These are phyloP conservation scores for Acronicta aceris DNA, from an alignment of 2,888 invertebrate genomes.

Conservation along the genomic window DNA sequence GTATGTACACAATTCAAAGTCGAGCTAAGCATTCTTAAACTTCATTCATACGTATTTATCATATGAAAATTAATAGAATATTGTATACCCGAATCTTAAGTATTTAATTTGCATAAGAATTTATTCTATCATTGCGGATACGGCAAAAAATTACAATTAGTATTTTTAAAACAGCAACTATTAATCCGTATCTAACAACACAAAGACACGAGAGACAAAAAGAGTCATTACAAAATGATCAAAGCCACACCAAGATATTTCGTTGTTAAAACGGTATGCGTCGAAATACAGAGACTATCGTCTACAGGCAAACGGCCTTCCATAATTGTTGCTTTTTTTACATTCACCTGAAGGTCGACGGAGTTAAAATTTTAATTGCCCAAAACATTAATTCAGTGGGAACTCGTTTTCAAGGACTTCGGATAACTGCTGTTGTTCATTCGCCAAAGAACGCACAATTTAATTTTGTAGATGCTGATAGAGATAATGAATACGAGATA, in stretches of 20 bases:
- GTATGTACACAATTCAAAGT: not conserved
- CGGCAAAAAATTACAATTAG: conserved; percentile 31
- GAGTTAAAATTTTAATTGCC: conserved; percentile 63
- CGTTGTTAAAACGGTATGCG: conserved; percentile 41
- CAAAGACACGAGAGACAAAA: conserved; percentile 44
- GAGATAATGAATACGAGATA: conserved; percentile 25
- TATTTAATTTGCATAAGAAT: conserved; percentile 8
- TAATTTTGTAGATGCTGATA: conserved; percentile 31
- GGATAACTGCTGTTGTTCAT: conserved; percentile 57
- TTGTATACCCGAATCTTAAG: too few relatives aligned
- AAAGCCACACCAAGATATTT: conserved; percentile 35
- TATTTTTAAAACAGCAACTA: conserved; percentile 30
- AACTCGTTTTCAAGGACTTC: conserved; percentile 54
- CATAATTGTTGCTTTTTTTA: conserved; percentile 58
- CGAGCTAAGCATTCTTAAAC: too few relatives aligned
- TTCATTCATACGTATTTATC: too few relatives aligned
- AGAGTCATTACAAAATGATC: conserved; percentile 48
- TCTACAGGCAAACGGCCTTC: conserved; percentile 50
- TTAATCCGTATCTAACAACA: conserved; percentile 39
- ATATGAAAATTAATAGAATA: too few relatives aligned
- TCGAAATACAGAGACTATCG: conserved; percentile 17
- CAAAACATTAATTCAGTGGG: conserved; percentile 53
- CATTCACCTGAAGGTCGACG: conserved; percentile 59
- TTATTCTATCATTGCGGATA: conserved; percentile 35
- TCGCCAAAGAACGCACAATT: conserved; percentile 40